These are phyloP conservation scores for Daubentonia madagascariensis DNA, from an alignment of 2,113 vertebrate species.

Conservation along the genomic window DNA sequence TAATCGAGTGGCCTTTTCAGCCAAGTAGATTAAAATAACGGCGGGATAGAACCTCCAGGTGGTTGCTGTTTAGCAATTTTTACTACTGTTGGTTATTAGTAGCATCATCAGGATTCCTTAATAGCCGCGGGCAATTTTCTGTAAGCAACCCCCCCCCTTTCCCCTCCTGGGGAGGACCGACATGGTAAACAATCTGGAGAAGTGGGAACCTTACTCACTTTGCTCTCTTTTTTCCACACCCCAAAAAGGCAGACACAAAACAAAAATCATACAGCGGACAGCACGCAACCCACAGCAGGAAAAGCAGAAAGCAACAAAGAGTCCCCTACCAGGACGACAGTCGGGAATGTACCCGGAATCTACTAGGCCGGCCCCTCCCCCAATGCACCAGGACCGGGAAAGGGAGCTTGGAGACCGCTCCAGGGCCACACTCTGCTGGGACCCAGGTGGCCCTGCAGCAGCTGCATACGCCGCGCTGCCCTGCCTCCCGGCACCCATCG, in stretches of 20 bases:
- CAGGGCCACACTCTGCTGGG: neutral
- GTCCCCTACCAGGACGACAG: neutral
- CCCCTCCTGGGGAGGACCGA: neutral
- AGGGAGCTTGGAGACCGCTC: neutral
- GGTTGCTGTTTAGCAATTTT: constrained; percentile 15
- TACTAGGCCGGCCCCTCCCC: constrained; percentile 47
- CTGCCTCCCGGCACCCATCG: neutral
- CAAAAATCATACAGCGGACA: neutral
- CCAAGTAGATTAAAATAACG: neutral
- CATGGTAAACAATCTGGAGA: neutral
- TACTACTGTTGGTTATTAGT: neutral
- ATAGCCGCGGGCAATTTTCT: neutral
- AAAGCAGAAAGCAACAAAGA: neutral
- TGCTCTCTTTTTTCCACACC: neutral
- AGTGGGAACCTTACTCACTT: neutral
- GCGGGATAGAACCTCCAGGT: constrained; percentile 21
- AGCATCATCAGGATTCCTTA: neutral
- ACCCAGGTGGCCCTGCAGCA: neutral
- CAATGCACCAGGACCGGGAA: neutral
- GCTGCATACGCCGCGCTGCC: neutral
- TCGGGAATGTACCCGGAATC: neutral
- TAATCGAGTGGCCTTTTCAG: neutral
- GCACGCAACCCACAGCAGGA: neutral
- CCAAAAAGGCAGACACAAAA: neutral
- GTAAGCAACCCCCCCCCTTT: neutral